Conservation (phyloP, 2,888 invertebrate genomes). For the Cancer borealis region DNA sequence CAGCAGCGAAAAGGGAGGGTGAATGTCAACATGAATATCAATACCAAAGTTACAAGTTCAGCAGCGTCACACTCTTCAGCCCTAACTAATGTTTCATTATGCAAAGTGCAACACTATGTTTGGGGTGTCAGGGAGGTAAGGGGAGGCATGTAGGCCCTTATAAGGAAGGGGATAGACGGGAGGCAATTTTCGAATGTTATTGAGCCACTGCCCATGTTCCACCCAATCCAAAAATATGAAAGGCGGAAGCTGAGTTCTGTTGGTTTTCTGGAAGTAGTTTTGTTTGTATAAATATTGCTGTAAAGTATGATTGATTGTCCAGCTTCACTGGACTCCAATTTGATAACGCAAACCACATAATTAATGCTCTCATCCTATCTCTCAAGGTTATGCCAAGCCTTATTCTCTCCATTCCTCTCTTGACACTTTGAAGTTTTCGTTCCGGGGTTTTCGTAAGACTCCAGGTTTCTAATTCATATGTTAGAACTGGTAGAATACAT, state of each 20-base stretch:
- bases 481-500: no score
- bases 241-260: neutral
- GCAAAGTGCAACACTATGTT: neutral
- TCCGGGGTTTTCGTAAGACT: no score
- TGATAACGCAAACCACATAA: neutral
- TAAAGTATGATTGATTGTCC: neutral
- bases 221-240: neutral
- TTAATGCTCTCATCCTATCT: neutral
- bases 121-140: neutral
- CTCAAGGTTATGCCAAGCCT: no score
- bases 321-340: neutral
- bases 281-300: neutral
- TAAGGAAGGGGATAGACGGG: neutral
- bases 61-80: neutral
- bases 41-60: neutral
- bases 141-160: neutral
- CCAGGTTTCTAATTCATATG: no score
- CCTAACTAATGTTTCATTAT: neutral
- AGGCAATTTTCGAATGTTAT: neutral
- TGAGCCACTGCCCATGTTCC: neutral
- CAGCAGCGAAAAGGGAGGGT: neutral
- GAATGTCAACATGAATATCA: neutral
- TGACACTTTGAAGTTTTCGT: no score
- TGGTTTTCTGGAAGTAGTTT: slow-evolving; percentile 5
- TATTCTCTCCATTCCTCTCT: no score